Base-by-base conservation (phyloP, 2,888 invertebrate genomes). In the Phanerotoma sp. region DNA sequence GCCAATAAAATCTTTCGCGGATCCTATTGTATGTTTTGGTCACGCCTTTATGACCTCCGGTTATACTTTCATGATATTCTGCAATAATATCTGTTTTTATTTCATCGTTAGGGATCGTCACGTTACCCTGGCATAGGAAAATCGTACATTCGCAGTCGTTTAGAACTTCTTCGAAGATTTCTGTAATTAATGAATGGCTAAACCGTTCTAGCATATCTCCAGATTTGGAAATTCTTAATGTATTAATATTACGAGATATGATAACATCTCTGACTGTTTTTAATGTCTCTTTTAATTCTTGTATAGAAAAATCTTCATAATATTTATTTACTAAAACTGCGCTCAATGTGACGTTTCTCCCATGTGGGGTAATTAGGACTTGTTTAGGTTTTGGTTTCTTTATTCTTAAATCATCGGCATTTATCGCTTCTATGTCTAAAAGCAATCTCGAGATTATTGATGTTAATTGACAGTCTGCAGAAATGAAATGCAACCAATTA, bases 361-460 rank as follows among this genome's bases (percentile, higher is more conserved):
- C 52, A 3, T 21, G 11, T 7, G 25, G 30, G 1, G 38, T 38
- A 1, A 44, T 25, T 5, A 53, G 21, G 10, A 52, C 42, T 53
- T 57, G 54, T 4, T 50, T 46, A 7, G 25, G 13, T 16, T 21
- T 53, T 1, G 50, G 32, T 3, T 54, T 53, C 15, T 46, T 32
- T 3, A 13, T 28, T 42, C 51, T 57, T 15, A 53, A 15, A 2
- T 54, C 42, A 10, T 30, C 15, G 2, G 54, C 35, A 11, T 40
- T 16, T 7, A 50, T 50, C n/a, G 28, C 42, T 37, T 50, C 25
- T 1, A 49, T 49, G 33, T 54, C 38, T 1, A 54, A 38, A 1
- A 45, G 20, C 25, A 54, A 15, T 37, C 50, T 30, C 5, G 49
- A 49, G 11, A 45, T 41, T 5, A 22, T 40, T 0, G 51, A 22